Percentiles rank a stretch among this genome's conserved stretches.
These are phyloP conservation scores for Lateolabrax maculatus DNA, from an alignment of 2,797 vertebrate species.

Conservation along the genomic window DNA sequence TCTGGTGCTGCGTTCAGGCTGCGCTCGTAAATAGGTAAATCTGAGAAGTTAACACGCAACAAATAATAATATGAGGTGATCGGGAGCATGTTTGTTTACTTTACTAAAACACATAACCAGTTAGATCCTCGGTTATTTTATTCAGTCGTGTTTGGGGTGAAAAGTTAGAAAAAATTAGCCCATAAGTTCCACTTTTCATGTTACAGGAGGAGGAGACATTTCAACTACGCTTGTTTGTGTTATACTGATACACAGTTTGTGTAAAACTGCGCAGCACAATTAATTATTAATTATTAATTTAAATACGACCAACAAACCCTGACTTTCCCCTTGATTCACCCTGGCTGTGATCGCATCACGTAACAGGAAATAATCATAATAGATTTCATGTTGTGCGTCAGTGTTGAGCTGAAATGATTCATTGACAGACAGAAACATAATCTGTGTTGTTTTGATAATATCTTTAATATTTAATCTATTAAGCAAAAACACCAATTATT, in stretches of 20 bases:
- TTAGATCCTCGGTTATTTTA: neutral
- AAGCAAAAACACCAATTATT: neutral
- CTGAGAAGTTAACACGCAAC: neutral
- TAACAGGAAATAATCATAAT: neutral
- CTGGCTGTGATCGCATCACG: neutral
- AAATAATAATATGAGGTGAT: neutral
- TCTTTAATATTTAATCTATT: neutral
- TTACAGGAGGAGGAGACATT: neutral
- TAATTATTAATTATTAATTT: neutral
- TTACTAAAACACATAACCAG: neutral
- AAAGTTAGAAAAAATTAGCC: neutral
- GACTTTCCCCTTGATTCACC: slow-evolving; percentile 1
- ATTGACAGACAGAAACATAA: neutral
- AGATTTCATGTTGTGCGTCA: neutral
- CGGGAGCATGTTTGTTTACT: neutral
- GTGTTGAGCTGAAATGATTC: neutral
- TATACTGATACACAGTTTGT: too few species aligned
- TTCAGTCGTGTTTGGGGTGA: neutral
- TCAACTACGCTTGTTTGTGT: too few species aligned
- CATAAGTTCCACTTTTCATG: neutral
- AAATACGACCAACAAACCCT: neutral
- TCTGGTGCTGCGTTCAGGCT: slow-evolving; percentile 50
- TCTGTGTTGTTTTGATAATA: neutral
- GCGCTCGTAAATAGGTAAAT: slow-evolving; percentile 51
- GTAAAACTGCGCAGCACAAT: too few species aligned